Evolutionary conservation across 2,113 vertebrate species (phyloP).

Genomic region (Brienomyrus brachyistius): DNA sequence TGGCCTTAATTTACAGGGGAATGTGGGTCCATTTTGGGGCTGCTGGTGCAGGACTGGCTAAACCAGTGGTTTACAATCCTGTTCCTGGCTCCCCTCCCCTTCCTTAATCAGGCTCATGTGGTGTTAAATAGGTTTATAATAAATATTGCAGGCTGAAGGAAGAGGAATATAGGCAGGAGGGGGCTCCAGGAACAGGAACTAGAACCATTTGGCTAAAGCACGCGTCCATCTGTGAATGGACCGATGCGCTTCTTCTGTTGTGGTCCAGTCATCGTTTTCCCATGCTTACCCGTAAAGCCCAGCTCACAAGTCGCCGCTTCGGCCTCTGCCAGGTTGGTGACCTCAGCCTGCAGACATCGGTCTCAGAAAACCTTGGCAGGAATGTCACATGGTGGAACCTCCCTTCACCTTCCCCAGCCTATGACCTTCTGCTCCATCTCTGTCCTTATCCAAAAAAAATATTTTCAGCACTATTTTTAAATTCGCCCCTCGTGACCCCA

Average conservation of each 20-base stretch:
- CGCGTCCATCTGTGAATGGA: background rate
- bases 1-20: background rate
- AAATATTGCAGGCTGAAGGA: background rate
- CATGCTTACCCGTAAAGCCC: background rate
- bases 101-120: background rate
- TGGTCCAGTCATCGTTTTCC: background rate
- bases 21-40: background rate
- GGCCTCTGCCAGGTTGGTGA: background rate
- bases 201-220: background rate
- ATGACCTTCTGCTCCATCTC: background rate
- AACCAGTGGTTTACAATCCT: background rate
- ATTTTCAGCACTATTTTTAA: conserved; percentile 5
- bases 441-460: background rate
- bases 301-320: background rate
- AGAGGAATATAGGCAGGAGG: background rate
- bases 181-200: background rate
- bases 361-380: background rate
- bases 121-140: background rate
- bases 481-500: background rate
- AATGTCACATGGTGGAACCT: background rate
- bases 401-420: background rate
- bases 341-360: background rate
- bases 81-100: background rate
- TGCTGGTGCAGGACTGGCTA: background rate
- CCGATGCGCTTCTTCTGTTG: background rate